Conservation (phyloP, 2,888 invertebrate species). For the Plagiodera versicolora region DNA sequence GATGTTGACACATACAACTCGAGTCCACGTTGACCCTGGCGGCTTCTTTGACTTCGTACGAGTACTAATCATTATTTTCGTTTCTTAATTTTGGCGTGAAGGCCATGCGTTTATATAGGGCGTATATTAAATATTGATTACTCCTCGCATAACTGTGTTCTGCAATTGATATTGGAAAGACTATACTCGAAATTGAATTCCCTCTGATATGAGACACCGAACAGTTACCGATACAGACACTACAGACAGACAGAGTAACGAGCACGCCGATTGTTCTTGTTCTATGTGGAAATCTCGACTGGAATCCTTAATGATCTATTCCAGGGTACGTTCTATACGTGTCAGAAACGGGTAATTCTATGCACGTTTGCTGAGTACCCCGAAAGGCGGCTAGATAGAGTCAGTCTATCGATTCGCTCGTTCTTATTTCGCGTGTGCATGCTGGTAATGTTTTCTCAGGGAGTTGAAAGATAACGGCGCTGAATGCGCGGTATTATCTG, state of each 20-base stretch:
- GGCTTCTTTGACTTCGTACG: no score
- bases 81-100: no score
- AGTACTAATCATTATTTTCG: no score
- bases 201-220: no score
- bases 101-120: no score
- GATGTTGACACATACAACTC: no score
- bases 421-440: constrained; percentile 9
- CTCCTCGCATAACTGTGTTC: no score
- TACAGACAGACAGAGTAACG: not conserved
- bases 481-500: not conserved
- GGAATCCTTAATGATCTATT: constrained; percentile 22
- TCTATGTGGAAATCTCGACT: constrained; percentile 12
- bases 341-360: constrained; percentile 11
- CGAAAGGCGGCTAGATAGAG: constrained; percentile 7
- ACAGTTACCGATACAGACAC: not conserved
- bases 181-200: no score
- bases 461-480: constrained; percentile 8
- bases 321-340: constrained; percentile 11
- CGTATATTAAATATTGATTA: no score
- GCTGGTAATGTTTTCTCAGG: constrained; percentile 8
- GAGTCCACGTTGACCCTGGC: no score
- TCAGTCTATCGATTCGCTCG: not conserved
- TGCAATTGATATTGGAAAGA: no score
- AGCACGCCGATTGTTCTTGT: constrained; percentile 8
- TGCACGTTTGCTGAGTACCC: constrained; percentile 10